These are phyloP conservation scores for Astatoreochromis straeleni DNA, from an alignment of 2,113 vertebrate species.

Conservation along the genomic window DNA sequence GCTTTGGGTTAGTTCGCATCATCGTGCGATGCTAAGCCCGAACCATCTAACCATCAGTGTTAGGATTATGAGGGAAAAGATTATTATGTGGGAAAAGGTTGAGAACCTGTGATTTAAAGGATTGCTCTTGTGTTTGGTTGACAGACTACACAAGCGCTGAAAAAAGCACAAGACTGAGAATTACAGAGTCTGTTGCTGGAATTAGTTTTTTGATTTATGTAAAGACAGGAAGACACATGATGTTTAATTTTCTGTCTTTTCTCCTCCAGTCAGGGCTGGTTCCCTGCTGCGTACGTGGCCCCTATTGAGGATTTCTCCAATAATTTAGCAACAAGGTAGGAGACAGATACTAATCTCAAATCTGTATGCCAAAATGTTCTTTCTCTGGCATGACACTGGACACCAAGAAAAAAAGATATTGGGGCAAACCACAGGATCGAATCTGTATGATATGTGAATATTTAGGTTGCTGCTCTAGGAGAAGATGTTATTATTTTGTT, in stretches of 20 bases:
- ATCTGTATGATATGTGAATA: not conserved
- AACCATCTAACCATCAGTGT: not conserved
- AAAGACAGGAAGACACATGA: not conserved
- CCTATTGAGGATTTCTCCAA: constrained; percentile 61
- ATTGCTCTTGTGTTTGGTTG: not conserved
- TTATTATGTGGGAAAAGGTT: not conserved
- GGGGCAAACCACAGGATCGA: not conserved
- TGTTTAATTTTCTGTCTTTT: not conserved
- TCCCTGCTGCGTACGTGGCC: constrained; percentile 89
- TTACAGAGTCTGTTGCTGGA: not conserved
- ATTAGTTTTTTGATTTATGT: not conserved
- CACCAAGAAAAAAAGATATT: not conserved
- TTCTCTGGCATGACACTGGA: not conserved
- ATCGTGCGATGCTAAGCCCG: not conserved
- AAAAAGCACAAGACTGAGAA: not conserved
- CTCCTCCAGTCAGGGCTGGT: constrained; percentile 86
- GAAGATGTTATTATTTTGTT: not conserved
- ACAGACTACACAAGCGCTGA: accelerated
- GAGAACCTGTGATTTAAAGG: not conserved
- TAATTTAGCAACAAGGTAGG: constrained; percentile 54
- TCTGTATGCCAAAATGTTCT: not conserved
- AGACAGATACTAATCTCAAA: not conserved
- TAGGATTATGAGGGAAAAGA: not conserved
- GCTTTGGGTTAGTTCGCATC: not conserved
- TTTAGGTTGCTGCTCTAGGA: not conserved